Conservation (phyloP, 2,113 vertebrate genomes). For the Cyprinodon variegatus region DNA sequence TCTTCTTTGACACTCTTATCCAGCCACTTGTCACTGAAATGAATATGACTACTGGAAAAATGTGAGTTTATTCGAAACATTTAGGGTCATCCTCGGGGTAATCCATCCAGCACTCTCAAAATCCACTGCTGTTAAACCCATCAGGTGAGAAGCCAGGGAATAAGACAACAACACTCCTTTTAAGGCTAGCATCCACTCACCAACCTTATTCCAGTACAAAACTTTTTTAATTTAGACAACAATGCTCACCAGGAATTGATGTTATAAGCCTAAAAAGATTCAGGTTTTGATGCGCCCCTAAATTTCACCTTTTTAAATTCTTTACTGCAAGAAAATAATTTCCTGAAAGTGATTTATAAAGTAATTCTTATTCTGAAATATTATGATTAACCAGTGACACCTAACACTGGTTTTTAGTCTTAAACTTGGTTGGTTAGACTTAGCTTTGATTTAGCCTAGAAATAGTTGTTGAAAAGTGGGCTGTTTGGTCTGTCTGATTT, state of each 20-base stretch:
- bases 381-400: too few species aligned
- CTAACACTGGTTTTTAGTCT: too few species aligned
- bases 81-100: conserved; percentile 61
- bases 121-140: conserved; percentile 60
- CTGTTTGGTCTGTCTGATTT: too few species aligned
- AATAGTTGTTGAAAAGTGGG: too few species aligned
- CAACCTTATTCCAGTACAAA: conserved; percentile 4
- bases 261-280: conserved; percentile 1
- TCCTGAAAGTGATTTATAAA: too few species aligned
- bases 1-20: neutral
- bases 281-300: neutral
- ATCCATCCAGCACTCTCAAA: conserved; percentile 52
- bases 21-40: neutral
- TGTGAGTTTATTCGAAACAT: conserved; percentile 16
- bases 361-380: too few species aligned
- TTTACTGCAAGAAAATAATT: too few species aligned
- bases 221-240: conserved; percentile 4
- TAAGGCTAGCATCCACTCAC: neutral
- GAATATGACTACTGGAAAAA: conserved; percentile 32
- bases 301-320: too few species aligned
- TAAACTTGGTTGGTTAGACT: too few species aligned
- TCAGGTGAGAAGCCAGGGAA: conserved; percentile 22
- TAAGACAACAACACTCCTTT: conserved; percentile 13
- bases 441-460: too few species aligned
- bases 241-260: conserved; percentile 11